A percentile compares a stretch with the other conserved stretches of the same genome.
phyloP scores from a whole-genome alignment of 1,140 invertebrate species.

The Cylas formicarius region DNA sequence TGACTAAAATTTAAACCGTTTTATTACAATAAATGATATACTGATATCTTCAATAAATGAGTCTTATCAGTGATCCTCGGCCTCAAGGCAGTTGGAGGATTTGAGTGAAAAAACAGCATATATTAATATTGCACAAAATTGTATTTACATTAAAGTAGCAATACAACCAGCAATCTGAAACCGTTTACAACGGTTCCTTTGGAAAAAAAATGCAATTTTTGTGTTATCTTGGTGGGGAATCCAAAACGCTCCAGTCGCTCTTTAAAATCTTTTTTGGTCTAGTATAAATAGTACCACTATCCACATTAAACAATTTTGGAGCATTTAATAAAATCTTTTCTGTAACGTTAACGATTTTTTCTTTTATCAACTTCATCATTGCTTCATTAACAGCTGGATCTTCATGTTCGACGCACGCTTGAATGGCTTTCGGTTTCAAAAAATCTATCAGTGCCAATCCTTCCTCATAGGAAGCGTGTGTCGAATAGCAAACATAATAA shows the following conservation, averaged over 20 bases:
- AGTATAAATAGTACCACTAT: not conserved
- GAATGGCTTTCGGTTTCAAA: conserved; percentile 46
- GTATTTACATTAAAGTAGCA: too few relatives aligned
- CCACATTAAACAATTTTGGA: conserved; percentile 19
- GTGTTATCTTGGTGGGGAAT: conserved; percentile 17
- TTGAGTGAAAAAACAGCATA: conserved; percentile 1
- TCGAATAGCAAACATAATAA: conserved; percentile 54
- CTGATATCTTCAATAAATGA: too few relatives aligned
- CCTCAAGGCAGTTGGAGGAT: too few relatives aligned
- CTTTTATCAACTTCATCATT: conserved; percentile 26
- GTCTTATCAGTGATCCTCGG: too few relatives aligned
- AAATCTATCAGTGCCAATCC: conserved; percentile 48
- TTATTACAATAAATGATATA: too few relatives aligned
- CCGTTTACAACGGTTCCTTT: too few relatives aligned
- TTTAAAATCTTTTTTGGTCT: conserved; percentile 4
- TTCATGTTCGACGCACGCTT: conserved; percentile 45
- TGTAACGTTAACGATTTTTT: conserved; percentile 31
- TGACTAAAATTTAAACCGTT: too few relatives aligned
- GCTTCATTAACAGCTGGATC: conserved; percentile 16
- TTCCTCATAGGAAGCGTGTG: conserved; percentile 55
- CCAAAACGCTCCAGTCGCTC: conserved; percentile 5
- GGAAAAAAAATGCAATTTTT: too few relatives aligned
- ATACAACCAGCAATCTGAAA: too few relatives aligned
- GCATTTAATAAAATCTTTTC: not conserved
- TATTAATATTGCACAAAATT: conserved; percentile 2